These are phyloP conservation scores for Orthonevra nobilis DNA, from an alignment of 2,888 invertebrate species.

Conservation along the genomic window DNA sequence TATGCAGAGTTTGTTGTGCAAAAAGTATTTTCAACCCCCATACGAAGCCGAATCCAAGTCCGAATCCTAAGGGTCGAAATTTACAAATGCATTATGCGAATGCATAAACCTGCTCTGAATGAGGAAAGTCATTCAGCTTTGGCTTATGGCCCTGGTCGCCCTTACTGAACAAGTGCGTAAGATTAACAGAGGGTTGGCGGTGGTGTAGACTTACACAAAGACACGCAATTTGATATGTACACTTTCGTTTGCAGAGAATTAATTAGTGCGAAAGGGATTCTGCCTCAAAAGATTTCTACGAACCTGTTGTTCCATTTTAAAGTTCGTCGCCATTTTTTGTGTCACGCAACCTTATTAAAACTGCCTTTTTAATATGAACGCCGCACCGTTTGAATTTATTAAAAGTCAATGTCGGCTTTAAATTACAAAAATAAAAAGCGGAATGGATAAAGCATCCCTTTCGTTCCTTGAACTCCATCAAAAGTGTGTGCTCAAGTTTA, in stretches of 20 bases:
- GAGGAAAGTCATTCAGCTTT: constrained; percentile 9
- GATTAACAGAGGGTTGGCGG: not conserved
- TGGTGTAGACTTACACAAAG: not conserved
- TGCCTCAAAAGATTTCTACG: not conserved
- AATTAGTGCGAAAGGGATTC: constrained; percentile 38
- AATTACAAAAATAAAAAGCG: constrained; percentile 10
- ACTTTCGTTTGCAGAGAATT: constrained; percentile 31
- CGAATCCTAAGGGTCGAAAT: constrained; percentile 22
- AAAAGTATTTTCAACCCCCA: not conserved
- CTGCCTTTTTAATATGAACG: constrained; percentile 17
- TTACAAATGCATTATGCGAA: constrained; percentile 53
- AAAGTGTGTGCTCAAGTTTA: constrained; percentile 5
- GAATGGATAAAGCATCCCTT: constrained; percentile 13
- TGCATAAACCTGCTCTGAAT: constrained; percentile 46
- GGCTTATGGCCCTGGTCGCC: constrained; percentile 6
- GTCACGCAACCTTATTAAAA: constrained; percentile 40
- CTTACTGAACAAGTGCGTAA: constrained; percentile 51
- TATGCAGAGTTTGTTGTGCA: constrained; percentile 20
- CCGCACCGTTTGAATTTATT: constrained; percentile 54
- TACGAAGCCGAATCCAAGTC: not conserved
- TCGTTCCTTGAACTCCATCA: constrained; percentile 22
- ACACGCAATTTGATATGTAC: constrained; percentile 28
- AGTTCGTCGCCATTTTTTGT: constrained; percentile 14
- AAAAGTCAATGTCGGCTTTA: constrained; percentile 38
- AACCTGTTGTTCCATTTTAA: constrained; percentile 41